Evolutionary conservation across 2,113 vertebrate genomes (phyloP).

Genomic region (Heterocephalus glaber): DNA sequence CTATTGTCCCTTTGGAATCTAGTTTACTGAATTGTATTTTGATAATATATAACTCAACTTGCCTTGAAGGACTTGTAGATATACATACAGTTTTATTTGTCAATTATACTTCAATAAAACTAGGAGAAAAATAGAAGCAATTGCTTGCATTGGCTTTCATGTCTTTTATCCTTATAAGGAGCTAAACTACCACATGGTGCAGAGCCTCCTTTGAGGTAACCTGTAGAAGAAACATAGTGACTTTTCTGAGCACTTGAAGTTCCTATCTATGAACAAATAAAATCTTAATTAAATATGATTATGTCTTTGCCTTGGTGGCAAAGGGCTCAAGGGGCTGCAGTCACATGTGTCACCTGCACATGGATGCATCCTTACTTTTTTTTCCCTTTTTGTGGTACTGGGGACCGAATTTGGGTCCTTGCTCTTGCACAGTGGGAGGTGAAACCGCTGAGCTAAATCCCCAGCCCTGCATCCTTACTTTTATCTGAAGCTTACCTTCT

Average conservation of each 20-base stretch:
- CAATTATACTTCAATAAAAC: background rate
- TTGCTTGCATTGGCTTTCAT: background rate
- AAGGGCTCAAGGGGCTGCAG: background rate
- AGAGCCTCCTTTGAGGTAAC: background rate
- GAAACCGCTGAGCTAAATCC: too few species aligned
- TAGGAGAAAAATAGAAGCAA: background rate
- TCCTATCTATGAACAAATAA: background rate
- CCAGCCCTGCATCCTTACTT: background rate
- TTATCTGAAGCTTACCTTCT: background rate
- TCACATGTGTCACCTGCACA: background rate
- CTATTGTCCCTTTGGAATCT: background rate
- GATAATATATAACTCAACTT: background rate
- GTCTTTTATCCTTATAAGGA: background rate
- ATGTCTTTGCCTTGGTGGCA: background rate
- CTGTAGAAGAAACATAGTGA: background rate
- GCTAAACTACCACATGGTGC: background rate
- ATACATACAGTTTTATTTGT: background rate
- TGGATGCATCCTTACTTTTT: background rate
- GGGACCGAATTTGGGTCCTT: too few species aligned
- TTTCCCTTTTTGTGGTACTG: too few species aligned
- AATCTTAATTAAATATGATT: background rate
- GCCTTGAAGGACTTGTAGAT: background rate
- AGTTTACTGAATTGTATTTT: background rate
- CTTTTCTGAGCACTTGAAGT: background rate
- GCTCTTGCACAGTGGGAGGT: too few species aligned